Evolutionary conservation across 2,888 invertebrate genomes (phyloP), one percentile per base, ranked within the genome.

Genomic region (Cylloceria caligata): DNA sequence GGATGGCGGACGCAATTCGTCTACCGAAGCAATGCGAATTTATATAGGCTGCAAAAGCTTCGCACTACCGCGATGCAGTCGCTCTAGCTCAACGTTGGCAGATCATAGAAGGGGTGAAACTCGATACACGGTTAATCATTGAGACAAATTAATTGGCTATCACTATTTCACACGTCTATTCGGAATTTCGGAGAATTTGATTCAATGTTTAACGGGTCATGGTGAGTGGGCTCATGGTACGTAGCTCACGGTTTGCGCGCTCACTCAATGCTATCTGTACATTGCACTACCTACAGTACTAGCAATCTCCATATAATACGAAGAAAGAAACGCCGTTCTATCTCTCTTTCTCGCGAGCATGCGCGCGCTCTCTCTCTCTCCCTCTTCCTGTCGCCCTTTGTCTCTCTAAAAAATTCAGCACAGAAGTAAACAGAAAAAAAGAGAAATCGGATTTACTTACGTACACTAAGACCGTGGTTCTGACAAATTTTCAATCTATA

Each of bases 71-170:
- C 57, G 79, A 21, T 27, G 57, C 34, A 67, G 73, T 68, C 64
- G 72, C 72, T 65, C 57, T 78, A 30, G 67, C 60, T 47, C 21
- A 52, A 78, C 57, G 55, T 39, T 55, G 72, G 72, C 49, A 57
- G 72, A 83, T 52, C 57, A 62, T 34, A 16, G 77, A 65, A 65
- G 74, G 67, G 57, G 71, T 69, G 77, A 64, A 75, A 67, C 73
- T 52, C 73, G 71, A 74, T 67, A 60, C 71, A 81, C 72, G 74
- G 42, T 78, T 60, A 49, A 75, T 74, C 83, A 72, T 71, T 67
- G 81, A 77, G 81, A 81, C 81, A 78, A 83, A 83, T 83, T 83
- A 74, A 83, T 83, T 83, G 81, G 78, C 81, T 78, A 77, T 81
- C 73, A 77, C 77, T 77, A 78, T 78, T 71, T 78, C 74, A 68